Evolutionary conservation across 2,888 invertebrate genomes (phyloP), one percentile per base, ranked within the genome.

Genomic region (Eupithecia insigniata): DNA sequence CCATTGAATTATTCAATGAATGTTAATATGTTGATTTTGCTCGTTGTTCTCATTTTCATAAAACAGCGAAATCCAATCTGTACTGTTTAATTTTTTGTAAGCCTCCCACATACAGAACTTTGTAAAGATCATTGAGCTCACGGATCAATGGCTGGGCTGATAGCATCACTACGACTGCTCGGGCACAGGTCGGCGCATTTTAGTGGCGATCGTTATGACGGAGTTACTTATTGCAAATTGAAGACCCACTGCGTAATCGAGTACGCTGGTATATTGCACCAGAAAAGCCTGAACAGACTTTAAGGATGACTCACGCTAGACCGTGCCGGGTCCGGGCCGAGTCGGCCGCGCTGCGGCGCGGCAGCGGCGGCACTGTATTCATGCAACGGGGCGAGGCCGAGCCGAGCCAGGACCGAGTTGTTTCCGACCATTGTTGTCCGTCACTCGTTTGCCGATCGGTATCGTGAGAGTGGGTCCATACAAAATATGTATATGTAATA

Each of bases 171-270:
- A n/a, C n/a, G n/a, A n/a, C n/a, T n/a, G n/a, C n/a, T n/a, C n/a
- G n/a, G n/a, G n/a, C n/a, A n/a, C n/a, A n/a, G n/a, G n/a, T n/a
- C n/a, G n/a, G n/a, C n/a, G n/a, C 77, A 77, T 78, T 78, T 75
- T 75, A 79, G 76, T 72, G 74, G 70, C 72, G 66, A 75, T 73
- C 73, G 72, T 79, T 74, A 74, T 76, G 72, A 74, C 74, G 65
- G 67, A 73, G 70, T 66, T 67, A 74, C 77, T 73, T 74, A 76
- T 72, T 67, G 65, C 64, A 66, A 61, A 75, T 75, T 75, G 66
- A 75, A 71, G 73, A 72, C 74, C 67, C 64, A 43, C 66, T 69
- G 73, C 69, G 74, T 76, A 71, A 71, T 69, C 67, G 68, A 65
- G 64, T 67, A 66, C 65, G 43, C 39, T 18, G 32, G 43, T 66